Evolutionary conservation across 2,888 invertebrate genomes (phyloP), one percentile per base, ranked within the genome.

Genomic region (Cheilosia urbana): DNA sequence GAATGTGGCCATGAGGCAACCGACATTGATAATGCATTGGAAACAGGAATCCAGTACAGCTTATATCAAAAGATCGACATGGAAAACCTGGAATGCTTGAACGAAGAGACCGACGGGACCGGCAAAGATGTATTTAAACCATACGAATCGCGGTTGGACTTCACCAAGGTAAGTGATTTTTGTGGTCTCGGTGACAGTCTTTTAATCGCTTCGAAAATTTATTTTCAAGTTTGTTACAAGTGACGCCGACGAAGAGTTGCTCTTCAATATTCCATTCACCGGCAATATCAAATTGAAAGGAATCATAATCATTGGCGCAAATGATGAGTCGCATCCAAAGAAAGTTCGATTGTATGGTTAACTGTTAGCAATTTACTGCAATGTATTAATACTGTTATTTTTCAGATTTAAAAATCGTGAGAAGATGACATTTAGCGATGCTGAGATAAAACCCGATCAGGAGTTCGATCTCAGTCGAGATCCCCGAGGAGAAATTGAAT

Each of bases 221-320:
- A 7, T 0, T 19, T 87, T 93, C 27, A 92, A 98, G 98, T 97
- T 93, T 94, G 99, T 99, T 0, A 96, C 98, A 92, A 99, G 99
- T 93, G 99, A 99, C 94, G 96, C 95, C 1, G 99, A 99, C 93
- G 97, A 97, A 92, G 99, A 99, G 93, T 93, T 99, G 4, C 93
- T 99, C 2, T 98, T 99, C 91, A 99, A 98, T 91, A 97, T 99
- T 90, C 99, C 99, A 30, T 99, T 99, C 91, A 97, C 98, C 45
- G 98, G 98, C 40, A 97, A 97, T 93, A 94, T 99, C 1, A 99
- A 99, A 92, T 93, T 99, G 63, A 98, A 98, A 93, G 99, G 99
- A 11, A 95, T 99, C 51, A 96, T 97, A 88, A 93, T 99, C 68
- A 94, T 96, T 88, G 99, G 99, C n/a, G 97, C 97, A 87, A 96